Evolutionary conservation across 1,140 invertebrate genomes (phyloP).

Genomic region (Drosophila nannoptera): DNA sequence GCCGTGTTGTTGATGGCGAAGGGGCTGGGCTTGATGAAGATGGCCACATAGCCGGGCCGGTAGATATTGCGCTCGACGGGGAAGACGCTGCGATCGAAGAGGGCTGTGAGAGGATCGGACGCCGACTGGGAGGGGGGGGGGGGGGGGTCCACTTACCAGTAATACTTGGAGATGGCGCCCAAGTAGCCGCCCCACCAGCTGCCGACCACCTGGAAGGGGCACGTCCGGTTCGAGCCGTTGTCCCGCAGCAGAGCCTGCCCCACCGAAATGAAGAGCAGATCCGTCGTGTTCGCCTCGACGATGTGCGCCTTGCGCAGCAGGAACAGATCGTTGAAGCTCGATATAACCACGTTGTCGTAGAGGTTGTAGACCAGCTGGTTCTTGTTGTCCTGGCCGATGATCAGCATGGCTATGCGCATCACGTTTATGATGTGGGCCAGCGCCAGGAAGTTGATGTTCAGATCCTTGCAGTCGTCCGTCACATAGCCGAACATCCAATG

Average conservation of each 20-base stretch:
- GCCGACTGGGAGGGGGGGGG: no score
- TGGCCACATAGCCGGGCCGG: conserved; percentile 53
- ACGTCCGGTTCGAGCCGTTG: conserved; percentile 43
- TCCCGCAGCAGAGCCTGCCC: conserved; percentile 42
- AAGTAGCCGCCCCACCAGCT: conserved; percentile 51
- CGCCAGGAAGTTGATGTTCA: conserved; percentile 55
- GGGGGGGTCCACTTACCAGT: conserved; percentile 41
- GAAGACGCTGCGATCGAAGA: conserved; percentile 38
- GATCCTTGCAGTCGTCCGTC: conserved; percentile 54
- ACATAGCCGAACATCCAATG: conserved; percentile 62
- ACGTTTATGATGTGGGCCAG: conserved; percentile 55
- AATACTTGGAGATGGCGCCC: not conserved
- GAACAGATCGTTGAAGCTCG: conserved; percentile 58
- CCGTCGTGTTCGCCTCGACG: conserved; percentile 55
- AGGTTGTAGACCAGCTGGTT: conserved; percentile 55
- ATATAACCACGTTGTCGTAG: conserved; percentile 61
- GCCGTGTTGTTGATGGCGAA: conserved; percentile 53
- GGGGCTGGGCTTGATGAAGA: conserved; percentile 57
- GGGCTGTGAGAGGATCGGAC: not conserved
- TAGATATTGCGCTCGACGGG: conserved; percentile 40
- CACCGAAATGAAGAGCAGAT: conserved; percentile 47
- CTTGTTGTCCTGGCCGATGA: conserved; percentile 53
- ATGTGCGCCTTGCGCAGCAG: conserved; percentile 61
- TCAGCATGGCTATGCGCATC: conserved; percentile 57
- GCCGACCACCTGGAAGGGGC: conserved; percentile 52